Evolutionary conservation across 2,113 vertebrate genomes (phyloP).

Genomic region (Chloebia gouldiae): DNA sequence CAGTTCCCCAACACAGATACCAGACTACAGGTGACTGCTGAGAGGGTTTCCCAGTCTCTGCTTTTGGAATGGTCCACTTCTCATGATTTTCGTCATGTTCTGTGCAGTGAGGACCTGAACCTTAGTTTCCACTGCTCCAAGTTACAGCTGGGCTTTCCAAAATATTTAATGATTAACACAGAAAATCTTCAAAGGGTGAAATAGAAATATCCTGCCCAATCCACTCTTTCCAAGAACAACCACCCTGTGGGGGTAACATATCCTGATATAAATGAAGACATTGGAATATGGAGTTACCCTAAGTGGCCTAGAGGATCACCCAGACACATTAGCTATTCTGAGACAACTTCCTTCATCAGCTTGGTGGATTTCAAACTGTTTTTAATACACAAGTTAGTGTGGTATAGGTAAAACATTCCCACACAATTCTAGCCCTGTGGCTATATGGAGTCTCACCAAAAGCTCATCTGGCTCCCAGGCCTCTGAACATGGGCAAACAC

Average conservation of each 20-base stretch:
- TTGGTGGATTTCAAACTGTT: not conserved
- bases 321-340: not conserved
- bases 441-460: not conserved
- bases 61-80: not conserved
- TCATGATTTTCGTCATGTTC: not conserved
- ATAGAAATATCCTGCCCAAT: not conserved
- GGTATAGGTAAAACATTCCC: not conserved
- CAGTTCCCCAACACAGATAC: not conserved
- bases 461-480: not conserved
- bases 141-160: not conserved
- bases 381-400: not conserved
- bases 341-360: not conserved
- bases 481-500: not conserved
- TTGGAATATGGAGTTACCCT: not conserved
- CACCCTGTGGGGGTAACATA: not conserved
- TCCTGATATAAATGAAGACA: not conserved
- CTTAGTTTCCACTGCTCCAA: not conserved
- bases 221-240: not conserved
- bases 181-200: not conserved
- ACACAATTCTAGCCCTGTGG: not conserved
- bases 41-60: not conserved
- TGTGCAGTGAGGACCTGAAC: not conserved
- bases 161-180: not conserved
- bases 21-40: accelerated
- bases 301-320: not conserved